Base-by-base conservation (phyloP, 2,797 vertebrate species). In the Astyanax mexicanus region DNA sequence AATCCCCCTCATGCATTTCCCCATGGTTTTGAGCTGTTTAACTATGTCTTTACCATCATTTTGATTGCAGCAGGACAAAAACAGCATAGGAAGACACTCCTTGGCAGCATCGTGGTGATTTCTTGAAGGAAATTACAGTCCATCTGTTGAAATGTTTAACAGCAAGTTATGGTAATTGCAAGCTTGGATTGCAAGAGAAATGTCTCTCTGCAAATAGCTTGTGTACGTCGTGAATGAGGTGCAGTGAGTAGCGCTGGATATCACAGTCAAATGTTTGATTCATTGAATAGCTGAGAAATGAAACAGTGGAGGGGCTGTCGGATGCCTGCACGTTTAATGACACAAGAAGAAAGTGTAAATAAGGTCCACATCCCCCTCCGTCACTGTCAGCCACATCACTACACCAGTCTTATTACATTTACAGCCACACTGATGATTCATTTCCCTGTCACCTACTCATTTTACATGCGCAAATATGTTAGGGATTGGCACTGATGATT, bases 71-170 rank as follows among this genome's bases (percentile, higher is more conserved):
- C n/a, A n/a, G n/a, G n/a, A n/a, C n/a, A 72, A 72, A 70, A 77
- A 55, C 73, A 42, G 49, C 78, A 83, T 77, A 51, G 84, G 78
- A 80, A 85, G 83, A 75, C 80, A 75, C 58, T 67, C 62, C 77
- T 86, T 86, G 87, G 86, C 85, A 17, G 27, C 70, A 75, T 45
- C 55, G 73, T 80, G 38, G 81, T 75, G 80, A 77, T 80, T 80
- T 85, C 82, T 45, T 69, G 69, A 77, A 80, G 84, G 84, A 49
- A 82, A 89, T 85, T 85, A 84, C 75, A 78, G 72, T 80, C 89
- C 88, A 88, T 89, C 87, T 90, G 85, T 77, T 88, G 79, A 27
- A 38, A 58, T 58, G 55, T 58, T 61, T 47, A 86, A 86, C 60
- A 66, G 57, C 45, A 80, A 68, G 47, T 38, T 82, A 71, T 69